Evolutionary conservation across 2,113 vertebrate species (phyloP).

Genomic region (Alaudala cheleensis): DNA sequence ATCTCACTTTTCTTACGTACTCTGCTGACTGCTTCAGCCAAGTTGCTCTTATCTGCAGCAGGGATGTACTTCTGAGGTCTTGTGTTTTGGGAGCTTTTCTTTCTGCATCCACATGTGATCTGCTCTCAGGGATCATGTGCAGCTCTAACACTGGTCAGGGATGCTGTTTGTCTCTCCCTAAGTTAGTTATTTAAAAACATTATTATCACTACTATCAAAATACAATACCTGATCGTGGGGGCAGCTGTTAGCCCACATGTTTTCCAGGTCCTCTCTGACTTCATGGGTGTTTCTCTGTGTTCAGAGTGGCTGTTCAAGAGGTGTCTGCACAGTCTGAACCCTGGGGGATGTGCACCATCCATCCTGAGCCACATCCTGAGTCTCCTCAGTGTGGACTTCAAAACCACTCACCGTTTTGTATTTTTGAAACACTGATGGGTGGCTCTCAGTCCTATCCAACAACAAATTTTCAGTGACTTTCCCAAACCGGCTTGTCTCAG

Average conservation of each 20-base stretch:
- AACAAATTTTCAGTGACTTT: neutral
- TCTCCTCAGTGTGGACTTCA: neutral
- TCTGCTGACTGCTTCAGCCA: neutral
- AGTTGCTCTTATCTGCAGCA: constrained; percentile 7
- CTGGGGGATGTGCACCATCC: neutral
- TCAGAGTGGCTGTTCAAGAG: neutral
- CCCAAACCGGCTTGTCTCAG: accelerated
- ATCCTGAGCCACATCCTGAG: neutral
- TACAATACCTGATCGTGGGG: neutral
- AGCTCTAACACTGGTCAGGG: neutral
- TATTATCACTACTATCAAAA: neutral
- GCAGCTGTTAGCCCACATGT: neutral
- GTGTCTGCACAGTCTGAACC: neutral
- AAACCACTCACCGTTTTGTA: neutral
- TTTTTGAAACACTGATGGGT: neutral
- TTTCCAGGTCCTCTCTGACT: neutral
- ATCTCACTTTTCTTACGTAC: neutral
- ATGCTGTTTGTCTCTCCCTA: neutral
- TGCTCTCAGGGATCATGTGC: neutral
- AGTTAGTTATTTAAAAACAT: neutral
- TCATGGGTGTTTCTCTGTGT: neutral
- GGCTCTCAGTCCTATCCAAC: neutral
- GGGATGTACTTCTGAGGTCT: neutral
- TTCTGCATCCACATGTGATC: neutral
- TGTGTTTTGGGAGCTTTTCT: neutral